phyloP scores from a whole-genome alignment of 2,888 invertebrate species.

The Anorthoa munda region DNA sequence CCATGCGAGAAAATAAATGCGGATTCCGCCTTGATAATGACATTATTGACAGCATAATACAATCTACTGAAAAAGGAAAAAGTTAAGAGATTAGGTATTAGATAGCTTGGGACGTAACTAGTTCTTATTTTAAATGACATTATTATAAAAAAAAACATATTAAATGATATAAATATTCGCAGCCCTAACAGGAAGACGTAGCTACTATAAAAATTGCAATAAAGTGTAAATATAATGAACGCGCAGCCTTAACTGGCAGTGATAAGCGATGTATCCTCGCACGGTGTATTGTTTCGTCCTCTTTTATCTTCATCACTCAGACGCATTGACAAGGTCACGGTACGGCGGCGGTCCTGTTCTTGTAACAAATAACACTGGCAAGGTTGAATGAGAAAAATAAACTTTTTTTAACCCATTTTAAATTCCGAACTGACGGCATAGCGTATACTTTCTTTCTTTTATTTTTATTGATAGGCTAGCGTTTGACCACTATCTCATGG shows the following conservation, averaged over 20 bases:
- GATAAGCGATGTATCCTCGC: constrained; percentile 72
- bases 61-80: constrained; percentile 12
- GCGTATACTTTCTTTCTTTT: background rate
- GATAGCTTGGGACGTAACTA: background rate
- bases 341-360: constrained; percentile 61
- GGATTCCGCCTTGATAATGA: constrained; percentile 5
- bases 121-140: too few species aligned
- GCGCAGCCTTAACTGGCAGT: constrained; percentile 56
- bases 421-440: constrained; percentile 12
- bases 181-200: constrained; percentile 16
- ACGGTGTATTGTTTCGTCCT: constrained; percentile 72
- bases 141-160: background rate
- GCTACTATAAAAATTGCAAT: constrained; percentile 43
- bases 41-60: background rate
- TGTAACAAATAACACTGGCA: constrained; percentile 63
- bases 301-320: constrained; percentile 77
- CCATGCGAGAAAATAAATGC: too few species aligned
- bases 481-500: too few species aligned
- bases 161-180: background rate
- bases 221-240: constrained; percentile 46
- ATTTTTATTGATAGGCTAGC: too few species aligned
- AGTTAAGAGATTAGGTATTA: background rate
- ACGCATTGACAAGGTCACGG: constrained; percentile 77
- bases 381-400: constrained; percentile 64
- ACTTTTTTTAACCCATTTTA: constrained; percentile 46